These are phyloP conservation scores for Mythimna vitellina DNA, from an alignment of 2,888 invertebrate genomes.

Conservation along the genomic window DNA sequence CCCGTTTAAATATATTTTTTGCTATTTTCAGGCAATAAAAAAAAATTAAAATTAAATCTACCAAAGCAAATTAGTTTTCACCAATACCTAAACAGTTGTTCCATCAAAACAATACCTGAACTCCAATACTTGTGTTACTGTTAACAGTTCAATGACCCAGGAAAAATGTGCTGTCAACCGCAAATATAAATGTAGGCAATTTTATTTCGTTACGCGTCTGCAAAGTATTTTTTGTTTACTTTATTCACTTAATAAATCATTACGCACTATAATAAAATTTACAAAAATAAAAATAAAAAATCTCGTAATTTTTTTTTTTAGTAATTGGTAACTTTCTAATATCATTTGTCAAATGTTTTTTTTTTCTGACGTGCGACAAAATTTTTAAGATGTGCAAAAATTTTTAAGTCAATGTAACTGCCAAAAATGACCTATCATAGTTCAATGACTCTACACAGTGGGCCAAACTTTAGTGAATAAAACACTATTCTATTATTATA, in stretches of 20 bases:
- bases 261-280: constrained; percentile 1
- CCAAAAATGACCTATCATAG: constrained; percentile 33
- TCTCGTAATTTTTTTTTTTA: not conserved
- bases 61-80: not conserved
- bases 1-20: fast-evolving
- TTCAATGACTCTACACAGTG: constrained; percentile 38
- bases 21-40: not conserved
- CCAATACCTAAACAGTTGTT: constrained; percentile 29
- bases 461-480: not conserved
- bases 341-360: not conserved
- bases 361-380: not conserved
- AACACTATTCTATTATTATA: not conserved
- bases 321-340: not conserved
- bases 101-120: constrained; percentile 54
- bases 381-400: not conserved
- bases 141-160: constrained; percentile 83
- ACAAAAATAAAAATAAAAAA: not conserved
- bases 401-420: not conserved
- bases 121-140: constrained; percentile 70
- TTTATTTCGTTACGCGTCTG: constrained; percentile 57
- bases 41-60: not conserved
- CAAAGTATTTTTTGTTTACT: constrained; percentile 50
- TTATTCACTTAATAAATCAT: constrained; percentile 40
- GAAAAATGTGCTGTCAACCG: constrained; percentile 81
- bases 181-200: constrained; percentile 68